Percentiles rank a stretch among this genome's conserved stretches.
These are phyloP conservation scores for Amaurobius ferox DNA, from an alignment of 2,888 invertebrate genomes.

Conservation along the genomic window DNA sequence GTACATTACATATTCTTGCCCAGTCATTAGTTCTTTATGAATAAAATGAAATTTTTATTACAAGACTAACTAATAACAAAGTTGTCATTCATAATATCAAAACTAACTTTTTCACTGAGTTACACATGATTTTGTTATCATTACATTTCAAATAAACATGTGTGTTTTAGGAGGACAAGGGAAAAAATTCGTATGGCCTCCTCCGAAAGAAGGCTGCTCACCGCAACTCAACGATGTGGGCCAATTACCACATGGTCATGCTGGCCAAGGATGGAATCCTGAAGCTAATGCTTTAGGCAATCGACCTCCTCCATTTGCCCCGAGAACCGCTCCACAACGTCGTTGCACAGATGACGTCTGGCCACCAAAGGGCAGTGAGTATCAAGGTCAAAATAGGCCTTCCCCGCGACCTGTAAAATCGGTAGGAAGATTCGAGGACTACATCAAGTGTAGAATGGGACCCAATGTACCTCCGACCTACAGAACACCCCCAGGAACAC, in stretches of 20 bases:
- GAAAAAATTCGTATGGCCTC: conserved; percentile 70
- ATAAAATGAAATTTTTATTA: too few relatives aligned
- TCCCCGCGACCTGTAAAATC: conserved; percentile 48
- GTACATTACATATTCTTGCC: too few relatives aligned
- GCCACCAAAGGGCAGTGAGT: conserved; percentile 70
- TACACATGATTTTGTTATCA: too few relatives aligned
- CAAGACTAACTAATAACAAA: too few relatives aligned
- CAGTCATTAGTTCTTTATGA: too few relatives aligned
- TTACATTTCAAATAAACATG: too few relatives aligned
- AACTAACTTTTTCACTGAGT: too few relatives aligned
- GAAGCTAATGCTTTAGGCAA: conserved; percentile 32
- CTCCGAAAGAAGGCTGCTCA: conserved; percentile 34
- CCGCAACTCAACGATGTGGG: background rate
- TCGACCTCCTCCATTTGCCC: conserved; percentile 64
- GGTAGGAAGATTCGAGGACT: conserved; percentile 67
- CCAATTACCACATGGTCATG: background rate
- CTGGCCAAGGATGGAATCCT: conserved; percentile 56
- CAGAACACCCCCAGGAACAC: conserved; percentile 74
- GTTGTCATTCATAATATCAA: too few relatives aligned
- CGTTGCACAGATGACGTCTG: conserved; percentile 64
- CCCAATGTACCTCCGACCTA: conserved; percentile 73
- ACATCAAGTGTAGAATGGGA: conserved; percentile 48
- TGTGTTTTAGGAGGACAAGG: conserved; percentile 49
- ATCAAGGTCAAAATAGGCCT: background rate
- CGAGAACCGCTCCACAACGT: conserved; percentile 31